Base-by-base conservation (phyloP, 2,888 invertebrate genomes). In the Malthinus seriepunctatus region DNA sequence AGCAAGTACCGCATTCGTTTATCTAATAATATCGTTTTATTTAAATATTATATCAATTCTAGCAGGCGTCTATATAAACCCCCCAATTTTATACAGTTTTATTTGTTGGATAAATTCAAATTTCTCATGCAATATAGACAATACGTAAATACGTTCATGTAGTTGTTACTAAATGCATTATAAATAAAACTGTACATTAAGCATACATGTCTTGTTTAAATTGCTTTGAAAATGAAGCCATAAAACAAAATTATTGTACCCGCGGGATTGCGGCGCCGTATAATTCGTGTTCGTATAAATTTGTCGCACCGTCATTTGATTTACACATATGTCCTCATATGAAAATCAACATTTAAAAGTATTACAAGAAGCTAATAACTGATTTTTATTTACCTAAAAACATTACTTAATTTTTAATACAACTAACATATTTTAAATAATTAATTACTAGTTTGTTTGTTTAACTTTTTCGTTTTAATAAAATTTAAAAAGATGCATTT, bases 291-390 rank as follows among this genome's bases (percentile, higher is more conserved):
- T 38, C 23, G 23, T 38, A 12, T 34, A 53, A 42, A 32, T 46
- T 23, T 14, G 37, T 49, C 56, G 58, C 58, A 59, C 53, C 32
- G 48, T 44, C 59, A 61, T 48, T 32, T 61, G 63, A 63, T 60
- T 59, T 60, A 53, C 39, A 51, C 65, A 60, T 65, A 65, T 65
- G 65, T 51, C 45, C 37, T 51, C 65, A 65, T 65, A 65, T 59
- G 65, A 46, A 63, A 55, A 53, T 60, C 63, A 60, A 63, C 62
- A 23, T 51, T 56, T 51, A 34, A 33, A 56, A 45, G n/a, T n/a
- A n/a, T n/a, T 47, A 49, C 60, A 56, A 56, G 42, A 34, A 60
- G 42, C 44, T 55, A 32, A 23, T 42, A 42, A 34, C 45, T 51
- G 51, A 10, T 35, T 39, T 14, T 52, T 46, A 23, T 53, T 53